A percentile compares a stretch with the other conserved stretches of the same genome.
Evolutionary conservation across 2,113 vertebrate species (phyloP).

Genomic region (Coreoperca whiteheadi): DNA sequence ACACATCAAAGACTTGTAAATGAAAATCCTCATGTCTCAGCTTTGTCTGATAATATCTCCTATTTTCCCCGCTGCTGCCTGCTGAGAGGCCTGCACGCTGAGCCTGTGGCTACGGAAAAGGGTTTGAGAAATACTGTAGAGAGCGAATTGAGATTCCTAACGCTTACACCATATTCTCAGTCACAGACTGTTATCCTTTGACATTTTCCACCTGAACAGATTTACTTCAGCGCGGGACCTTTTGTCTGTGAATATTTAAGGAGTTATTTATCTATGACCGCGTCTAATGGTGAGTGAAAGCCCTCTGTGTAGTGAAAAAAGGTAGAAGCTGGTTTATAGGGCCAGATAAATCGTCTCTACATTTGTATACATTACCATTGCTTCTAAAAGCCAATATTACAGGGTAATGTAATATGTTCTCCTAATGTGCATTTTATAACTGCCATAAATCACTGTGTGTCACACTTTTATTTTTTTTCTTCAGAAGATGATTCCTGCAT

Average conservation of each 20-base stretch:
- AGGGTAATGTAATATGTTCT: constrained; percentile 62
- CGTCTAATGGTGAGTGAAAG: constrained; percentile 61
- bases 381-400: constrained; percentile 62
- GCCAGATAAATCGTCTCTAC: constrained; percentile 56
- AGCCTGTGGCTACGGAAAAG: constrained; percentile 21
- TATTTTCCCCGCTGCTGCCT: constrained; percentile 9
- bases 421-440: constrained; percentile 68
- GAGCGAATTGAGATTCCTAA: constrained; percentile 28
- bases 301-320: constrained; percentile 30
- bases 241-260: constrained; percentile 67
- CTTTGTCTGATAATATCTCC: constrained; percentile 46
- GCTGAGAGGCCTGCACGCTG: constrained; percentile 40
- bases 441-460: constrained; percentile 62
- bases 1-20: constrained; percentile 58
- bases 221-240: constrained; percentile 54
- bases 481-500: constrained; percentile 25
- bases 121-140: constrained; percentile 14
- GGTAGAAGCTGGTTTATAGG: constrained; percentile 42
- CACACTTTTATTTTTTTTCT: constrained; percentile 45
- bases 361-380: constrained; percentile 66
- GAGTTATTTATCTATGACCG: constrained; percentile 66
- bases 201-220: constrained; percentile 64
- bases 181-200: constrained; percentile 56
- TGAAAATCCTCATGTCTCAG: constrained; percentile 35
- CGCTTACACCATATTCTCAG: constrained; percentile 24